Evolutionary conservation across 2,888 invertebrate genomes (phyloP), one percentile per base, ranked within the genome.

Genomic region (Disparrhopalites patrizii): DNA sequence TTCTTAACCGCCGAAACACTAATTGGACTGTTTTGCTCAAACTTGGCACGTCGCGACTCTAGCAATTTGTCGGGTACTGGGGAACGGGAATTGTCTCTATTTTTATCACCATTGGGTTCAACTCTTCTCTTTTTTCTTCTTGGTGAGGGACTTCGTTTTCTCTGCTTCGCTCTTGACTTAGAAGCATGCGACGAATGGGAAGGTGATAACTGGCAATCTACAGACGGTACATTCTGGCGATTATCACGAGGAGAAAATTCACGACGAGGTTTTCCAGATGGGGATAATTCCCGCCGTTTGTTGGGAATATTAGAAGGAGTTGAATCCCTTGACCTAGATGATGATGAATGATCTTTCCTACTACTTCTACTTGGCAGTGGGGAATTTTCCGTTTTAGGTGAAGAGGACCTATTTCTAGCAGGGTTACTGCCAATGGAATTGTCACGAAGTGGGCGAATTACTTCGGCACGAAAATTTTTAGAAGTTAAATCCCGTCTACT

Each of bases 1-100:
- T 60, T 60, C 36, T 56, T 56, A n/a, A 20, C 33, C 13, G 60
- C 50, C 1, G 60, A 50, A 18, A 56, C 15, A 23, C 23, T 36
- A 31, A 64, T 43, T 5, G 64, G 36, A 47, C 33, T 57, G 57
- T 54, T 64, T 31, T 57, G 57, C 57, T 64, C 57, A 50, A 64
- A 64, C 30, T 64, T 64, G 64, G 64, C 64, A 64, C 64, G 64
- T 23, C 64, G 43, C 13, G 64, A 64, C 28, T 64, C 57, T 50
- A 64, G 18, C 13, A 56, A 3, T 25, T 56, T 64, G 25, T 64
- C 54, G 13, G n/a, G 25, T 20, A 50, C 36, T 7, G 52, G 62
- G 8, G 52, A 51, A 23, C 31, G 54, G 20, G 54, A 54, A 3
- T 7, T 15, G 30, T 31, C 54, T 2, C 31, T 18, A 13, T 31